Conservation (phyloP, 2,113 vertebrate species). For the Mesitornis unicolor region DNA sequence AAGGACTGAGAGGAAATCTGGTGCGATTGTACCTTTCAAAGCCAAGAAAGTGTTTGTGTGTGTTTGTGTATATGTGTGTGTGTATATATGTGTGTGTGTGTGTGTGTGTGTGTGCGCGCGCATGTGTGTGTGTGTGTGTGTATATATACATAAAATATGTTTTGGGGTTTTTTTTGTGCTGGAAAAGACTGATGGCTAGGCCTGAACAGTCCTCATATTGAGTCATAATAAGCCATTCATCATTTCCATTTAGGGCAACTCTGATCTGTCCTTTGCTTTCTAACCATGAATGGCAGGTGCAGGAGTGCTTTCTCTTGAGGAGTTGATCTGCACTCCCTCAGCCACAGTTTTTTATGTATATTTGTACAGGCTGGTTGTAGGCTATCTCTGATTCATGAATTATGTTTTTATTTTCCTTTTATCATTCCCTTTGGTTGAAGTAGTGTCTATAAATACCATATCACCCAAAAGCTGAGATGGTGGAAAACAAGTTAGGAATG, state of each 20-base stretch:
- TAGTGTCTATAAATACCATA: neutral
- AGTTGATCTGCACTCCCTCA: neutral
- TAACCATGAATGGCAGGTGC: neutral
- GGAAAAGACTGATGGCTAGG: neutral
- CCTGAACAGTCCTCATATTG: neutral
- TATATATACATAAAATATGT: no score
- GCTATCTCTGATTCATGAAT: neutral
- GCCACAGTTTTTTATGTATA: neutral
- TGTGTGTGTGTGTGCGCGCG: no score
- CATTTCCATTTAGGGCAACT: neutral
- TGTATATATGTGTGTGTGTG: no score
- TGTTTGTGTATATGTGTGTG: no score
- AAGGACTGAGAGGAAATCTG: constrained; percentile 10
- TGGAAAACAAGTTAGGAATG: neutral
- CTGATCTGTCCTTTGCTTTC: neutral
- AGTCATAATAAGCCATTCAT: neutral
- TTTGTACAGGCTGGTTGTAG: neutral
- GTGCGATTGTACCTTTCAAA: constrained; percentile 3
- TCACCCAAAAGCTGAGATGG: neutral
- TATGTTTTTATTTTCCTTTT: constrained; percentile 22
- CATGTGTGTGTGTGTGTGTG: no score
- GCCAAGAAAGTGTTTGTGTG: neutral
- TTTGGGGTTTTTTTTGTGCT: neutral
- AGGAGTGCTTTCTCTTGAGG: neutral
- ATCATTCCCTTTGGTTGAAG: neutral